These are phyloP conservation scores for Tortricodes alternella DNA, from an alignment of 2,888 invertebrate genomes.

Conservation along the genomic window DNA sequence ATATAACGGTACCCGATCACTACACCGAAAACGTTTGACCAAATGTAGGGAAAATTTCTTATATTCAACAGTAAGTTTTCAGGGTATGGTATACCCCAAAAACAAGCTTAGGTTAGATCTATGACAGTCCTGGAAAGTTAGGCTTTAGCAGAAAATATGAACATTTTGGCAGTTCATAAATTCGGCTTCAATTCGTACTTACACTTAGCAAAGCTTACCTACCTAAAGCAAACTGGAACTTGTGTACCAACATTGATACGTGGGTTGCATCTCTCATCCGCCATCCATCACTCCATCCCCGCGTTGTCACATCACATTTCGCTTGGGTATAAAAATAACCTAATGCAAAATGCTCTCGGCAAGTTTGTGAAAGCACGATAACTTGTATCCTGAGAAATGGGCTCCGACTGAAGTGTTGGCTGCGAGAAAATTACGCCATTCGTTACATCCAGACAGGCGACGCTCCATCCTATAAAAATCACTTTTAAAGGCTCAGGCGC, in stretches of 20 bases:
- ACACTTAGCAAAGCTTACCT: background rate
- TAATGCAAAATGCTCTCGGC: conserved; percentile 49
- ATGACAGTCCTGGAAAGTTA: no score
- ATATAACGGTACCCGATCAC: no score
- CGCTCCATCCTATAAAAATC: conserved; percentile 33
- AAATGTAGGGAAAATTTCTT: no score
- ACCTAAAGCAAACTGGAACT: background rate
- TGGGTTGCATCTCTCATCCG: background rate
- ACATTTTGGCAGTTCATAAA: no score
- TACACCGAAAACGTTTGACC: no score
- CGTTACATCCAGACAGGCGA: conserved; percentile 46
- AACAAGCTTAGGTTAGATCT: no score
- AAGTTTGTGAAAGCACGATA: conserved; percentile 56
- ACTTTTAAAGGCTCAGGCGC: conserved; percentile 9
- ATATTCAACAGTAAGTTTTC: no score
- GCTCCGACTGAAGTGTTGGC: conserved; percentile 35
- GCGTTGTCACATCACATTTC: conserved; percentile 40
- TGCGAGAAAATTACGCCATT: conserved; percentile 46
- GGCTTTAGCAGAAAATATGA: no score
- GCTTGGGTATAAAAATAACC: conserved; percentile 39
- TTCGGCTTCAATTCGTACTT: no score
- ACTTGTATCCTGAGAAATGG: conserved; percentile 61
- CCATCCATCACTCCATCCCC: conserved; percentile 43
- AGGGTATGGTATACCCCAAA: no score
- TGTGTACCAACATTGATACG: conserved; percentile 2